A percentile compares a stretch with the other conserved stretches of the same genome.
These are phyloP conservation scores for Leuctra nigra DNA, from an alignment of 2,888 invertebrate species.

Conservation along the genomic window DNA sequence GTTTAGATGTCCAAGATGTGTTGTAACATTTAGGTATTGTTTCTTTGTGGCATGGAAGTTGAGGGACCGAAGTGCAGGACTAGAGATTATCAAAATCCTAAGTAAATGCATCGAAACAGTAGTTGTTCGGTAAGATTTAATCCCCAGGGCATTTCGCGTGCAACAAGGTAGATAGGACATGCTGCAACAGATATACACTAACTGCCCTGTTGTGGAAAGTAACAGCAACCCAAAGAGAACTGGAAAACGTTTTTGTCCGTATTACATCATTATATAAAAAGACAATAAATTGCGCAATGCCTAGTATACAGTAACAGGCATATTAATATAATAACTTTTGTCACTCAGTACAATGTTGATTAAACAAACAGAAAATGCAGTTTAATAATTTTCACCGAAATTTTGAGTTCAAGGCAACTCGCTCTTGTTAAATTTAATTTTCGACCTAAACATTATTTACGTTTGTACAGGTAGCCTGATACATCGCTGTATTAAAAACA, in stretches of 20 bases:
- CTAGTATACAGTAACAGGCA: conserved; percentile 26
- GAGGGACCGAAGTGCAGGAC: conserved; percentile 31
- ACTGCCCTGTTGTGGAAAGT: too few species aligned
- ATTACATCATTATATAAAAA: too few species aligned
- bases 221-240: too few species aligned
- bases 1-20: too few species aligned
- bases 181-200: too few species aligned
- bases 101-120: too few species aligned
- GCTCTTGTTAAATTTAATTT: too few species aligned
- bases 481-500: conserved; percentile 31
- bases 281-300: conserved; percentile 26
- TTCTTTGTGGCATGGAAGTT: conserved; percentile 18
- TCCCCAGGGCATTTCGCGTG: too few species aligned
- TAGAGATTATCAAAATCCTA: conserved; percentile 32
- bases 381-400: conserved; percentile 29
- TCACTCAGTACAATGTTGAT: conserved; percentile 27
- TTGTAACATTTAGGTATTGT: too few species aligned
- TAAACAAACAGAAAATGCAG: conserved; percentile 28
- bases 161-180: conserved; percentile 29
- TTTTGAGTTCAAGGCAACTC: conserved; percentile 26
- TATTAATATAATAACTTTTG: conserved; percentile 25
- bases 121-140: too few species aligned
- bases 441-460: too few species aligned
- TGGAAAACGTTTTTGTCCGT: too few species aligned
- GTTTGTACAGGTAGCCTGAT: conserved; percentile 30